A percentile compares a stretch with the other conserved stretches of the same genome.
Evolutionary conservation across 2,113 vertebrate species (phyloP).

Genomic region (Pagrus major): DNA sequence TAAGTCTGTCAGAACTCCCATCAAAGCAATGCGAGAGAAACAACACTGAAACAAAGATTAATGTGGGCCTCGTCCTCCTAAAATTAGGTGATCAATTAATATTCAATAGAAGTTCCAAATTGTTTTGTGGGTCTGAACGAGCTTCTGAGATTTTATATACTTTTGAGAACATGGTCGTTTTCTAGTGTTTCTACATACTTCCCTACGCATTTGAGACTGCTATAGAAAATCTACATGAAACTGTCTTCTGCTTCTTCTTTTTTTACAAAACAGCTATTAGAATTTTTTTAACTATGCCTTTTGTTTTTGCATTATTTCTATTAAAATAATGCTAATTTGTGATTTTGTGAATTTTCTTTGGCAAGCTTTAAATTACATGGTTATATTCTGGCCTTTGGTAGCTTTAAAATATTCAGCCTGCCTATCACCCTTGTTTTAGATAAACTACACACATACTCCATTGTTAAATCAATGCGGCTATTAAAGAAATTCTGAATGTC

Average conservation of each 20-base stretch:
- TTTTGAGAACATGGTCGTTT: background rate
- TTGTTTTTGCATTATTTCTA: background rate
- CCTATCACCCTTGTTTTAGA: background rate
- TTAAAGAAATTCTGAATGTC: background rate
- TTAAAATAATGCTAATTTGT: background rate
- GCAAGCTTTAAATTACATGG: background rate
- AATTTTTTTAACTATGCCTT: background rate
- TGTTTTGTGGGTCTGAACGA: background rate
- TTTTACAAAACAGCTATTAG: background rate
- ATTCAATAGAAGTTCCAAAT: constrained; percentile 1
- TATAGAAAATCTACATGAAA: too few species aligned
- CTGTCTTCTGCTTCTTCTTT: too few species aligned
- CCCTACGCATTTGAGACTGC: background rate
- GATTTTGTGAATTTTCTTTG: background rate
- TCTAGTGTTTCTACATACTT: too few species aligned
- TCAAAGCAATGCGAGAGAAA: constrained; percentile 43
- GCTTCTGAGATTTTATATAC: background rate
- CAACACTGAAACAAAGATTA: constrained; percentile 54
- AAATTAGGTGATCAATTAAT: constrained; percentile 48
- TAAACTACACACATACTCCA: background rate
- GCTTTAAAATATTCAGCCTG: background rate
- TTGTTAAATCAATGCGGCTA: background rate
- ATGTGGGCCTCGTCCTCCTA: constrained; percentile 33
- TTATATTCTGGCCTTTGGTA: background rate
- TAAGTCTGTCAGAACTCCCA: constrained; percentile 44